Percentiles rank a stretch among this genome's conserved stretches.
These are phyloP conservation scores for Drosophila paulistorum DNA, from an alignment of 1,140 invertebrate genomes.

Conservation along the genomic window DNA sequence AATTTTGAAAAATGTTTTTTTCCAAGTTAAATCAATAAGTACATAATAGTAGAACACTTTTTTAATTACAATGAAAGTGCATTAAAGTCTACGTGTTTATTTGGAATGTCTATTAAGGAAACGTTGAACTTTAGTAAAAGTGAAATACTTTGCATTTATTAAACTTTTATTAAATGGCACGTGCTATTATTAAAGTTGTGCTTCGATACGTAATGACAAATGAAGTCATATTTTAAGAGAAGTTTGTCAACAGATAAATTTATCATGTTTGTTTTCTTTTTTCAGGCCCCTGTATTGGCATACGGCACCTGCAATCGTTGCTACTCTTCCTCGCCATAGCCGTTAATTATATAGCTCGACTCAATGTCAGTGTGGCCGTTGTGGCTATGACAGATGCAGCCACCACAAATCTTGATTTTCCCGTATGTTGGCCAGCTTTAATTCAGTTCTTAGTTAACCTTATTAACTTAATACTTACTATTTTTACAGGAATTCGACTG, in stretches of 20 bases:
- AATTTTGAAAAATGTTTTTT: too few relatives aligned
- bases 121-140: background rate
- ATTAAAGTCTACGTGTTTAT: background rate
- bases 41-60: too few relatives aligned
- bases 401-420: conserved; percentile 62
- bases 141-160: background rate
- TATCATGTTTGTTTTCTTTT: background rate
- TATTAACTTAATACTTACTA: too few relatives aligned
- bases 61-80: background rate
- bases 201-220: too few relatives aligned
- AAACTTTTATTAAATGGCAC: background rate
- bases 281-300: conserved; percentile 82
- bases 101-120: background rate
- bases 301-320: conserved; percentile 86
- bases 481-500: conserved; percentile 83
- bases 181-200: too few relatives aligned
- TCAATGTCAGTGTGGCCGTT: conserved; percentile 88
- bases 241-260: background rate
- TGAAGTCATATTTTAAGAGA: too few relatives aligned
- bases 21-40: too few relatives aligned
- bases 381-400: conserved; percentile 87
- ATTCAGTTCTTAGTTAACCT: background rate
- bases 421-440: conserved; percentile 32
- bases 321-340: conserved; percentile 87
- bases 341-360: conserved; percentile 86